Evolutionary conservation across 2,113 vertebrate genomes (phyloP).

Genomic region (Neopipo cinnamomea): DNA sequence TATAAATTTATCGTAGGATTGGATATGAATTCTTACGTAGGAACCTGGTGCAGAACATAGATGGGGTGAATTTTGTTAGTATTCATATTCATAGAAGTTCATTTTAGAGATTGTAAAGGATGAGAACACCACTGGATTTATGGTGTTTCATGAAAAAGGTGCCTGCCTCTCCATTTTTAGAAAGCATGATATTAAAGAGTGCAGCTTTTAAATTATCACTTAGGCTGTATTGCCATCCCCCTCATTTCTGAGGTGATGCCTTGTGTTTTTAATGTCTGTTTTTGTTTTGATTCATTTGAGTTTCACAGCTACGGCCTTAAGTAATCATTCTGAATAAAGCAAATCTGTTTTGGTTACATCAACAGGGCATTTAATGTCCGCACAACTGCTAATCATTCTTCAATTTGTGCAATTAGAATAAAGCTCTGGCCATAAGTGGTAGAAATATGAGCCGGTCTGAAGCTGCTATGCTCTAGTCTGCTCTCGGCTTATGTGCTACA

Average conservation of each 20-base stretch:
- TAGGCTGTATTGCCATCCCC: neutral
- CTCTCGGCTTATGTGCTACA: neutral
- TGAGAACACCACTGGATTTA: neutral
- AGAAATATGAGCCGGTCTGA: neutral
- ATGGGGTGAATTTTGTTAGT: neutral
- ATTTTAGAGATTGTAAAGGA: neutral
- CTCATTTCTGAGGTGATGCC: neutral
- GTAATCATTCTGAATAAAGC: conserved; percentile 23
- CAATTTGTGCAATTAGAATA: conserved; percentile 40
- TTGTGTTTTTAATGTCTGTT: conserved; percentile 8
- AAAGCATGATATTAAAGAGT: neutral
- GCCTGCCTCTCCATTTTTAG: neutral
- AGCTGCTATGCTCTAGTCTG: neutral
- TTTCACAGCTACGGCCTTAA: conserved; percentile 16
- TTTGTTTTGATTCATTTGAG: conserved; percentile 32
- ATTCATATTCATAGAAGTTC: neutral
- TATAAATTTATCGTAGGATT: neutral
- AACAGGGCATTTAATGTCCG: conserved; percentile 17
- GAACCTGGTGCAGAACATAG: neutral
- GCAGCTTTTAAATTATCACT: conserved; percentile 8
- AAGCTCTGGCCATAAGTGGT: conserved; percentile 6
- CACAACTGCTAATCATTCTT: conserved; percentile 44
- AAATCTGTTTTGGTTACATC: conserved; percentile 26
- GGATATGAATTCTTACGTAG: neutral
- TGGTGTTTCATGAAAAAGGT: neutral